Evolutionary conservation across 2,797 vertebrate genomes (phyloP), one percentile per base, ranked within the genome.

Genomic region (Sebastes baramenuke): DNA sequence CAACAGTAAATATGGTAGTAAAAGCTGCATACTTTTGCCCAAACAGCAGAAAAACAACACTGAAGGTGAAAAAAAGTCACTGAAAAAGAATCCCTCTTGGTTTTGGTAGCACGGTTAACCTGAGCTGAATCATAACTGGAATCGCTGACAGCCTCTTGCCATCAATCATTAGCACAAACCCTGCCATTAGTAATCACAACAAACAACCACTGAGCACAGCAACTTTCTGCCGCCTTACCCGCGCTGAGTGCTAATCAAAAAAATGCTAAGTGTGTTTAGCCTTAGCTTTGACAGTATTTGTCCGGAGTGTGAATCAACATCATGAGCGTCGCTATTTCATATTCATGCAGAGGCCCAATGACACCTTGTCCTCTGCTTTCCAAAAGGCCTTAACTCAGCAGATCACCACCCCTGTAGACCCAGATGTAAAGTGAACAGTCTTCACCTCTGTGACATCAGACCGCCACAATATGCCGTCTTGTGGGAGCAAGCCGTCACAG

Each of bases 291-390:
- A 96, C 96, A 95, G 95, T 93, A 95, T 96, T 97, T 94, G 95
- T 96, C 95, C 95, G 95, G 96, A 95, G 96, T 94, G 94, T 92
- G 94, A 96, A 96, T 96, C 96, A 96, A 91, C 92, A 91, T 76
- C 72, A 92, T 18, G 67, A 94, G 94, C 90, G 89, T 87, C 88
- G 90, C 91, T 94, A 90, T 96, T 97, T 97, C 96, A 97, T 97
- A 97, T 97, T 97, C 97, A 97, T 96, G 96, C 84, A 54, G 87
- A 93, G 94, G 94, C 94, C 95, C 97, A 97, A 96, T 96, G 96
- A 97, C 97, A 96, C 96, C 95, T 90, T 94, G 97, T 97, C 96
- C 97, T 96, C 95, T 96, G 96, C 96, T 95, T 96, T 96, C 80
- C 61, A 95, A 96, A 97, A 97, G 95, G 76, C 87, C 93, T 84